Base-by-base conservation (phyloP, 1,140 invertebrate species). In the Orius laevigatus region DNA sequence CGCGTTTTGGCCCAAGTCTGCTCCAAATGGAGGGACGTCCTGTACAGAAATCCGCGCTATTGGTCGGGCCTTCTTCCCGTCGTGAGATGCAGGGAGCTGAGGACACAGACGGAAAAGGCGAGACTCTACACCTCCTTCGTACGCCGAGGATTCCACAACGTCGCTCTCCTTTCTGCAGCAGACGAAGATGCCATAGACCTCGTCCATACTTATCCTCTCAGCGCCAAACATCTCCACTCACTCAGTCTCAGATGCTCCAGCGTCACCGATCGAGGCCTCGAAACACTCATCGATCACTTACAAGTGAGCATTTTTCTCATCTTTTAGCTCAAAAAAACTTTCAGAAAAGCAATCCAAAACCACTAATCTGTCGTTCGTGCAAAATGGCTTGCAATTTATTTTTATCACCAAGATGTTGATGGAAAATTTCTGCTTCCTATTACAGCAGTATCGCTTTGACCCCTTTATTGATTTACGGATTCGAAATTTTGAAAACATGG, bases 151-250 rank as follows among this genome's bases (percentile, higher is more conserved):
- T 92, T 94, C 61, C 83, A 89, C 57, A 78, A 82, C 1, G 66
- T 94, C 2, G 78, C 79, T 39, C 69, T 93, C 35, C 71, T 89
- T 44, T 84, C 84, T 5, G 87, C 88, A 19, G 78, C 76, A 8
- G 89, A 95, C 62, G 83, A 87, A 58, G 89, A 94, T 66, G 78
- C 89, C 34, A 68, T 81, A 35, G 87, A 93, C 63, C 74, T 95
- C 55, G 79, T 87, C 38, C 77, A 81, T 59, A 78, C 81, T 51
- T 90, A 85, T 61, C 82, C 85, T 5, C 64, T 82, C 42, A 83
- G 82, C 39, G 77, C 83, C 58, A 82, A 85, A 61, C 80, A 86
- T 58, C 71, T 91, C 46, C 78, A 84, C 56, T 82, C 81, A 44
- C 69, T 92, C 33, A 79, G 78, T 55, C 69, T 93, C 50, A 72